Percentiles rank a stretch among this genome's conserved stretches.
phyloP scores from a whole-genome alignment of 2,797 vertebrate genomes.

The Gadopsis bispinosus region DNA sequence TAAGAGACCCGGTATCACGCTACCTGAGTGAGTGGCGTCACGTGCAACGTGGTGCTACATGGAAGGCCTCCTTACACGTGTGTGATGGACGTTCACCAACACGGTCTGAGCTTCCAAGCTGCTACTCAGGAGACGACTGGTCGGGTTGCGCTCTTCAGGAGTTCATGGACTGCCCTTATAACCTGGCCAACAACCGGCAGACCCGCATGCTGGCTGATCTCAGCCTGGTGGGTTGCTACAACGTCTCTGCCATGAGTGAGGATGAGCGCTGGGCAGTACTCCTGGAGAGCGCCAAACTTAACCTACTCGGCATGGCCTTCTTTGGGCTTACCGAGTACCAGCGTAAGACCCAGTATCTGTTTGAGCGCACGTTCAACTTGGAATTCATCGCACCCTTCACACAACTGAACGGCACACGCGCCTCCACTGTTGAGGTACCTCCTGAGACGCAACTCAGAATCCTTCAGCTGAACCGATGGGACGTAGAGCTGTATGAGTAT shows the following conservation, averaged over 20 bases:
- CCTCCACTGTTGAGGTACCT: constrained; percentile 92
- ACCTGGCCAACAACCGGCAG: constrained; percentile 97
- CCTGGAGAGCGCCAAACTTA: constrained; percentile 95
- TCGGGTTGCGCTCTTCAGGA: constrained; percentile 94
- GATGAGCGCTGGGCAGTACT: constrained; percentile 92
- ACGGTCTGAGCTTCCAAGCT: constrained; percentile 93
- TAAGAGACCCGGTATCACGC: constrained; percentile 95
- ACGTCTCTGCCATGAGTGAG: constrained; percentile 92
- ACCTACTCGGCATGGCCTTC: constrained; percentile 96
- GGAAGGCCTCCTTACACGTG: constrained; percentile 96
- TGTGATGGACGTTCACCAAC: constrained; percentile 95
- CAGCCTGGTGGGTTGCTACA: constrained; percentile 97
- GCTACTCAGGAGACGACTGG: constrained; percentile 96
- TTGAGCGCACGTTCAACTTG: constrained; percentile 95
- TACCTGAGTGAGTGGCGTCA: constrained; percentile 98
- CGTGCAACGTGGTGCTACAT: constrained; percentile 95
- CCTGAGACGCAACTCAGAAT: constrained; percentile 90
- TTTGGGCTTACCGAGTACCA: constrained; percentile 97
- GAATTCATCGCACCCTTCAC: constrained; percentile 96
- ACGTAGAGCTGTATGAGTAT: constrained; percentile 94
- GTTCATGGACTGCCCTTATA: constrained; percentile 97
- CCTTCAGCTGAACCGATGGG: constrained; percentile 93
- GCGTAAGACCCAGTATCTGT: constrained; percentile 97
- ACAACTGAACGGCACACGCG: constrained; percentile 95
- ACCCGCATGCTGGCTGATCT: constrained; percentile 98